These are phyloP conservation scores for Drosophila neoperkinsi DNA, from an alignment of 2,888 invertebrate species.

Conservation along the genomic window DNA sequence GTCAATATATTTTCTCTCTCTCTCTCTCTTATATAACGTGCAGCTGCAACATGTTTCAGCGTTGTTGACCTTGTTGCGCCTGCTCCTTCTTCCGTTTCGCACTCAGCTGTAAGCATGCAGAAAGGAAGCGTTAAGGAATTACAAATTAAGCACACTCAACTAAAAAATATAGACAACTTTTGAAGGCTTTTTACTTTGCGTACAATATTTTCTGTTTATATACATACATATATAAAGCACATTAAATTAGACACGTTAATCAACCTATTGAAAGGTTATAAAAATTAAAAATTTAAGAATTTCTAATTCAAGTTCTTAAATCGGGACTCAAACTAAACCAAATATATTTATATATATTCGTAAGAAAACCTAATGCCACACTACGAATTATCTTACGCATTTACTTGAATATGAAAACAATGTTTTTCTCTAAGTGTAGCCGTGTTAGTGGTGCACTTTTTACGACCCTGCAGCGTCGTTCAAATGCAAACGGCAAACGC, in stretches of 20 bases:
- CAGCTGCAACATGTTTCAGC: constrained; percentile 33
- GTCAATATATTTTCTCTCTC: constrained; percentile 5
- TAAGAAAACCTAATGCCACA: background rate
- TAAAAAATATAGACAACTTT: background rate
- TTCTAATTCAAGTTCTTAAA: background rate
- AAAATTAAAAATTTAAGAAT: background rate
- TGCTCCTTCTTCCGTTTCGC: constrained; percentile 1
- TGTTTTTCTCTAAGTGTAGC: background rate
- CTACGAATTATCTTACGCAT: background rate
- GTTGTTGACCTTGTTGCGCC: constrained; percentile 56
- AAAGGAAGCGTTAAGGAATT: constrained; percentile 32
- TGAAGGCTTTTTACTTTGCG: background rate
- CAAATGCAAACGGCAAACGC: constrained; percentile 9
- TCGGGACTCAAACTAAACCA: background rate
- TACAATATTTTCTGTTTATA: background rate
- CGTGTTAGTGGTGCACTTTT: constrained; percentile 25
- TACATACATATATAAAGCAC: background rate
- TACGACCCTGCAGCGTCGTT: constrained; percentile 14
- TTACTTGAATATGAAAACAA: too few relatives aligned
- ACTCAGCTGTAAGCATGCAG: constrained; percentile 41
- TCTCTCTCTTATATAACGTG: constrained; percentile 35
- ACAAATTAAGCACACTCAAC: constrained; percentile 15
- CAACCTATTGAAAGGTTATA: background rate
- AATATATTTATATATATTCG: background rate
- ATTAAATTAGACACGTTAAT: background rate